These are phyloP conservation scores for Arizona elegans DNA, from an alignment of 2,113 vertebrate species.

Conservation along the genomic window DNA sequence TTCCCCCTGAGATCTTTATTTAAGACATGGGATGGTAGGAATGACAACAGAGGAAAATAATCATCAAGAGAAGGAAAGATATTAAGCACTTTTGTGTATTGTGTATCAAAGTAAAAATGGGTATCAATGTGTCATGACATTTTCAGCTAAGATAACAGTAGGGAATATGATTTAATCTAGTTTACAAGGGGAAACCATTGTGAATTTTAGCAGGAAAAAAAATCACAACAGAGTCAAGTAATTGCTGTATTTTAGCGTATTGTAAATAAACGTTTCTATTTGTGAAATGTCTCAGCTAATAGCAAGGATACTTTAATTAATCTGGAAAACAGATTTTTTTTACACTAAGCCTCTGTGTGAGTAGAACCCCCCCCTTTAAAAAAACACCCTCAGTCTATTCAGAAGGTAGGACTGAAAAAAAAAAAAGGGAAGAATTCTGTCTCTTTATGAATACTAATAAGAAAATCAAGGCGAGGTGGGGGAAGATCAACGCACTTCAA, in stretches of 20 bases:
- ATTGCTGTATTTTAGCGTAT: rapidly evolving
- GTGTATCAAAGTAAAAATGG: conserved; percentile 28
- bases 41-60: background rate
- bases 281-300: background rate
- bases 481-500: conserved; percentile 77
- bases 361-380: background rate
- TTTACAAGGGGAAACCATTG: background rate
- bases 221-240: background rate
- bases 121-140: background rate
- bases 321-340: conserved; percentile 57
- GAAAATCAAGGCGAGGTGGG: conserved; percentile 72
- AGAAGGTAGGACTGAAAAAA: conserved; percentile 66
- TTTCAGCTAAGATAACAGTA: conserved; percentile 1
- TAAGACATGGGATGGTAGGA: background rate
- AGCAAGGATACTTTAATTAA: conserved; percentile 50
- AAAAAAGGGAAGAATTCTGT: conserved; percentile 65
- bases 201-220: background rate
- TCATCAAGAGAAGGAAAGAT: background rate
- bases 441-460: conserved; percentile 81
- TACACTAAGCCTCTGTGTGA: conserved; percentile 40
- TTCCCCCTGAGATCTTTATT: conserved; percentile 17
- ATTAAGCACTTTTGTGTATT: background rate
- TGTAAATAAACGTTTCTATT: background rate
- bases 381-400: conserved; percentile 53
- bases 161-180: background rate